Base-by-base conservation (phyloP, 2,888 invertebrate species). In the Phalera bucephala region DNA sequence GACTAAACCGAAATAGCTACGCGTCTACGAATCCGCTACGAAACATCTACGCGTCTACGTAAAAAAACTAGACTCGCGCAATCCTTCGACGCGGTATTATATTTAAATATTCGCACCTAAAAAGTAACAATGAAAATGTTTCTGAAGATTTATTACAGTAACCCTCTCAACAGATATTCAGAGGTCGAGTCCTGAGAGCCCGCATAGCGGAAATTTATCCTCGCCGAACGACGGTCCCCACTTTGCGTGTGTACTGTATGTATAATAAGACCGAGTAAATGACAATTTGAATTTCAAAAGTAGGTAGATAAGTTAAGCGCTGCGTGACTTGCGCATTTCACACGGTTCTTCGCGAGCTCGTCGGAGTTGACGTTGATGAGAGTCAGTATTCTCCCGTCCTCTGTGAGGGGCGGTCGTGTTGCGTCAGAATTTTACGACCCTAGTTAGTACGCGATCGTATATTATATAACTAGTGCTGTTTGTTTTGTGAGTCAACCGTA, bases 301-400 rank as follows among this genome's bases (percentile, higher is more conserved):
- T 79, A 75, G 75, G 72, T 71, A 70, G 72, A 76, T 80, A 81
- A 82, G 79, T 82, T 80, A 79, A 76, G 72, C 69, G 64, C 65
- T 60, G 73, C 71, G 80, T 86, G 88, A 87, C 83, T 86, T 87
- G 85, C 87, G 87, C 88, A 87, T 85, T 84, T 85, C 81, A 78
- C 75, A 78, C 81, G 62, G 68, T 70, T 72, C 72, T 73, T 70
- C 64, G 61, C 57, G 59, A 70, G 73, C 72, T 73, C 66, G 68
- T 59, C 54, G 52, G 59, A 61, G 62, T 66, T 72, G 68, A 72
- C 72, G 68, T 56, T 73, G 74, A 74, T 63, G 70, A 53, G 66
- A 74, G 64, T 74, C 81, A 87, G 88, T 88, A 76, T 66, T 59
- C 57, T 60, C 57, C 58, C 53, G 61, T 53, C 50, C 64, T 52